A percentile compares a stretch with the other conserved stretches of the same genome.
Conservation (phyloP, 2,797 vertebrate genomes). For the Poeciliopsis paucimaculata region DNA sequence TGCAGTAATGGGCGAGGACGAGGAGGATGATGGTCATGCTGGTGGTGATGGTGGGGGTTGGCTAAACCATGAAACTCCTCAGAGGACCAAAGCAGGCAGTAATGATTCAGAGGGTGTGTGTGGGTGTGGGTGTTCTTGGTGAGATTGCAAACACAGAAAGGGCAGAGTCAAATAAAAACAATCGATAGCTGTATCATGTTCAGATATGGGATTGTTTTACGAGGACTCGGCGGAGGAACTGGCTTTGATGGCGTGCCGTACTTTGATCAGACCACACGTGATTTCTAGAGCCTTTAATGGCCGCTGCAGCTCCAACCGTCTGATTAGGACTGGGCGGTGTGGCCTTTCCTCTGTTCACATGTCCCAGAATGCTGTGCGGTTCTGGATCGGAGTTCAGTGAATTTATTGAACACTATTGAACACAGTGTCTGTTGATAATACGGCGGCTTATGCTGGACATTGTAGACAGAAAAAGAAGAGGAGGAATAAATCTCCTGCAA, state of each 20-base stretch:
- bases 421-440: no score
- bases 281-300: not conserved
- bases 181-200: conserved; percentile 23
- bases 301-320: not conserved
- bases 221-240: not conserved
- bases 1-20: conserved; percentile 59
- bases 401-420: no score
- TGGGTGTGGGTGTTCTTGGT: not conserved
- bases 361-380: no score
- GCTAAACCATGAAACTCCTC: conserved; percentile 50
- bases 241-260: conserved; percentile 19
- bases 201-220: conserved; percentile 36
- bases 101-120: conserved; percentile 57
- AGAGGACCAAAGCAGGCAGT: conserved; percentile 39
- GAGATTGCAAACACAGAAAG: conserved; percentile 26
- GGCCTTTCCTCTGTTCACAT: no score
- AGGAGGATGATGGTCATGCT: not conserved
- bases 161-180: conserved; percentile 38
- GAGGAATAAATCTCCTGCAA: no score
- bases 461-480: no score
- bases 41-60: conserved; percentile 2
- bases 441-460: no score
- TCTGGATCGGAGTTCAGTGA: no score
- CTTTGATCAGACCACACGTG: not conserved
- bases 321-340: no score